Evolutionary conservation across 2,113 vertebrate species (phyloP).

Genomic region (Emydocephalus ijimae): DNA sequence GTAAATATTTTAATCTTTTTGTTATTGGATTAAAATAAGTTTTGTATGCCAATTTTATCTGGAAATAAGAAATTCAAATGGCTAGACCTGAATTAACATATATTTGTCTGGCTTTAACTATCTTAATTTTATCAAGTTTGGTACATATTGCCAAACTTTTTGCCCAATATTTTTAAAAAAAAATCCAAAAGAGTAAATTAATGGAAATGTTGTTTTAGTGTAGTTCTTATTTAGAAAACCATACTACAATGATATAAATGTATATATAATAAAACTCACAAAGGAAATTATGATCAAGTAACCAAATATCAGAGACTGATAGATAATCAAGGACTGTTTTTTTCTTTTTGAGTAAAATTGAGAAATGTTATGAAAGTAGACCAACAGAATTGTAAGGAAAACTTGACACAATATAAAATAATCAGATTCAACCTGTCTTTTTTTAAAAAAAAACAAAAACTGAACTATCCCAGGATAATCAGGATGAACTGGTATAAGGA

Average conservation of each 20-base stretch:
- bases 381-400: background rate
- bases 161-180: background rate
- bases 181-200: background rate
- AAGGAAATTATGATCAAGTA: background rate
- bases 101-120: background rate
- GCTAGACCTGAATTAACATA: background rate
- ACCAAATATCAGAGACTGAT: background rate
- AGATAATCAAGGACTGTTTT: background rate
- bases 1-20: background rate
- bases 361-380: background rate
- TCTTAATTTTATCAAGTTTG: background rate
- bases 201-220: background rate
- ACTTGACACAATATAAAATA: background rate
- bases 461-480: background rate
- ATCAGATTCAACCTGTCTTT: background rate
- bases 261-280: background rate
- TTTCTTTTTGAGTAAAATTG: background rate
- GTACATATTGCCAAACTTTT: background rate
- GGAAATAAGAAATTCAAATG: background rate
- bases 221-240: background rate
- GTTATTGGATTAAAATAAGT: background rate
- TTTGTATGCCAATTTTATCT: background rate
- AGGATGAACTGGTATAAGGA: background rate
- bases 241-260: background rate
- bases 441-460: too few relatives aligned